These are phyloP conservation scores for Redunca redunca DNA, from an alignment of 2,113 vertebrate genomes.

Conservation along the genomic window DNA sequence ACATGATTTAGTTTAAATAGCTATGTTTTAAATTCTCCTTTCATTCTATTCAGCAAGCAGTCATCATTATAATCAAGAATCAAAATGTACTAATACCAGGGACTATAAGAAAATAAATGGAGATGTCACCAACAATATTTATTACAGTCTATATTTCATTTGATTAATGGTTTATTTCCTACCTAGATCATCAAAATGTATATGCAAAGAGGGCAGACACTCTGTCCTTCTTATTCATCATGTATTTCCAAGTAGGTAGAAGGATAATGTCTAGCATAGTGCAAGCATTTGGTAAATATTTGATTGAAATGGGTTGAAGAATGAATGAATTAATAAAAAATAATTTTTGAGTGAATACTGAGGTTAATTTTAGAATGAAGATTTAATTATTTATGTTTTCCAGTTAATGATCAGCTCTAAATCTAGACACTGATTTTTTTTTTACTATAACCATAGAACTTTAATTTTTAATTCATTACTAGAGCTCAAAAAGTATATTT, in stretches of 20 bases:
- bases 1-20: neutral
- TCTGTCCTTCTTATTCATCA: neutral
- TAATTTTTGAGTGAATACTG: neutral
- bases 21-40: neutral
- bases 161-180: neutral
- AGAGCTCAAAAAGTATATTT: neutral
- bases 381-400: neutral
- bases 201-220: neutral
- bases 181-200: neutral
- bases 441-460: neutral
- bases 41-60: neutral
- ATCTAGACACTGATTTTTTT: neutral
- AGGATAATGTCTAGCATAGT: neutral
- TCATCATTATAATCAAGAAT: neutral
- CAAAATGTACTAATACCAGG: neutral
- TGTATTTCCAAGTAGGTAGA: neutral
- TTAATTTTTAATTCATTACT: neutral
- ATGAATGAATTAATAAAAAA: neutral
- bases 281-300: neutral
- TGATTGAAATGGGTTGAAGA: neutral
- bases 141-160: neutral
- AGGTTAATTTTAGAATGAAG: neutral
- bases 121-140: neutral
- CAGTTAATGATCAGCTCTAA: neutral
- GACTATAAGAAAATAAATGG: neutral